Percentiles rank a stretch among this genome's conserved stretches.
Evolutionary conservation across 2,797 vertebrate genomes (phyloP).

Genomic region (Holocentrus rufus): DNA sequence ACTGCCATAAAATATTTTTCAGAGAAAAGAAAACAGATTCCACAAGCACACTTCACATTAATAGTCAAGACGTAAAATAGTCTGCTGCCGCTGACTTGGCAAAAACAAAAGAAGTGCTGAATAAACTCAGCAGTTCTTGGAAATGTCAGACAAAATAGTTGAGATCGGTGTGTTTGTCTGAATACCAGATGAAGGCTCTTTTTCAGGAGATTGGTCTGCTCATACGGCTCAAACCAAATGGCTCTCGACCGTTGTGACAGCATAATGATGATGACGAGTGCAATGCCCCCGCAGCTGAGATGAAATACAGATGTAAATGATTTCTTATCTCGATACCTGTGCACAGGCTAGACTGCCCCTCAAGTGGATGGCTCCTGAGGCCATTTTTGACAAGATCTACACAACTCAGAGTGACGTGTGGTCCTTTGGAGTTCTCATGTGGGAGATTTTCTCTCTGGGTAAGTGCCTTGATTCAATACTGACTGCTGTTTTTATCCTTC

Average conservation of each 20-base stretch:
- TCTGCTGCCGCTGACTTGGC: conserved; percentile 29
- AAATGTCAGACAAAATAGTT: conserved; percentile 13
- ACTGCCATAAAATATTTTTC: conserved; percentile 15
- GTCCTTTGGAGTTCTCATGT: conserved; percentile 94
- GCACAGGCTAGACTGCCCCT: conserved; percentile 90
- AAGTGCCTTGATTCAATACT: conserved; percentile 62
- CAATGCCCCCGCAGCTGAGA: conserved; percentile 26
- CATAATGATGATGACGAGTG: conserved; percentile 10
- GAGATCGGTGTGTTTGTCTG: conserved; percentile 29
- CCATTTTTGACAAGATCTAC: conserved; percentile 97
- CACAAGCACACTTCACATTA: conserved; percentile 20
- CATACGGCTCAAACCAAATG: background rate
- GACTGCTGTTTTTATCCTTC: background rate
- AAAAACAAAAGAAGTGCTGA: conserved; percentile 15
- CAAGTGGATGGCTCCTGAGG: conserved; percentile 97
- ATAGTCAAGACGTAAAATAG: conserved; percentile 9
- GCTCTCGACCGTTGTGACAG: conserved; percentile 16
- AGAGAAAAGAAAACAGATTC: background rate
- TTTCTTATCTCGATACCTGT: conserved; percentile 36
- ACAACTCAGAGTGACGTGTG: conserved; percentile 95
- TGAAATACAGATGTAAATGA: conserved; percentile 18
- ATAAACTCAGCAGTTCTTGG: conserved; percentile 26
- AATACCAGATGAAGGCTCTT: background rate
- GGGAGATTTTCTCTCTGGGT: conserved; percentile 98
- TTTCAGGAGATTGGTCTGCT: background rate